phyloP scores from a whole-genome alignment of 2,797 vertebrate genomes.

The Phaenicophaeus curvirostris region DNA sequence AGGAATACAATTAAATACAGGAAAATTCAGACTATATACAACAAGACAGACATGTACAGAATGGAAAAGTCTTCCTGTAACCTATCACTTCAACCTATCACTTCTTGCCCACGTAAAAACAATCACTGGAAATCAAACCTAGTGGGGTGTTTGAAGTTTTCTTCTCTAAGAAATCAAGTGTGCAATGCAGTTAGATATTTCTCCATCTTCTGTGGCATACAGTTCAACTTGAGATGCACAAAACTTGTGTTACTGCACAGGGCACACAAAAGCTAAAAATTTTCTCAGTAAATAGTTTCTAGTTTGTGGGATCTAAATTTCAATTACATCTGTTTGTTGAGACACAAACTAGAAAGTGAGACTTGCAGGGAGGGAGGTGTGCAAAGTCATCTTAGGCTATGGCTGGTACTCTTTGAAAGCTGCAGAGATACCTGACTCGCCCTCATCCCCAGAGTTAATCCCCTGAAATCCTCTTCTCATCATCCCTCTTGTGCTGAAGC shows the following conservation, averaged over 20 bases:
- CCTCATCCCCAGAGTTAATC: not conserved
- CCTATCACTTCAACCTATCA: slow-evolving; percentile 23
- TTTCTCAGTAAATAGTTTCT: not conserved
- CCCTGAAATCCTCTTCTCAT: not conserved
- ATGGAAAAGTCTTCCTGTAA: slow-evolving; percentile 24
- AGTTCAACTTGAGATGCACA: not conserved
- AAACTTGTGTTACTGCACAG: slow-evolving; percentile 31
- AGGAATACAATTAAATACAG: slow-evolving; percentile 68
- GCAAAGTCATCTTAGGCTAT: slow-evolving; percentile 1
- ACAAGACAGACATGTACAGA: slow-evolving; percentile 51
- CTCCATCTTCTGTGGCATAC: not conserved
- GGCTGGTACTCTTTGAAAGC: not conserved
- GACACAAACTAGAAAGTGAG: not conserved
- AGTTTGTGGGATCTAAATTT: not conserved
- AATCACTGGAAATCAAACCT: not conserved
- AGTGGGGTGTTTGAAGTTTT: not conserved
- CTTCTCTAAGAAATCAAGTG: not conserved
- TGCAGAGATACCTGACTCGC: not conserved
- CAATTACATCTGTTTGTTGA: not conserved
- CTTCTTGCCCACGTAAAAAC: slow-evolving; percentile 23
- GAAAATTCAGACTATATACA: slow-evolving; percentile 73
- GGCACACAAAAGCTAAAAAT: slow-evolving; percentile 17
- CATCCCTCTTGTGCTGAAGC: fast-evolving
- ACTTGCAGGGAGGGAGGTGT: slow-evolving; percentile 34
- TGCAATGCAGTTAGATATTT: not conserved